Evolutionary conservation across 2,113 vertebrate genomes (phyloP).

Genomic region (Canis aureus): DNA sequence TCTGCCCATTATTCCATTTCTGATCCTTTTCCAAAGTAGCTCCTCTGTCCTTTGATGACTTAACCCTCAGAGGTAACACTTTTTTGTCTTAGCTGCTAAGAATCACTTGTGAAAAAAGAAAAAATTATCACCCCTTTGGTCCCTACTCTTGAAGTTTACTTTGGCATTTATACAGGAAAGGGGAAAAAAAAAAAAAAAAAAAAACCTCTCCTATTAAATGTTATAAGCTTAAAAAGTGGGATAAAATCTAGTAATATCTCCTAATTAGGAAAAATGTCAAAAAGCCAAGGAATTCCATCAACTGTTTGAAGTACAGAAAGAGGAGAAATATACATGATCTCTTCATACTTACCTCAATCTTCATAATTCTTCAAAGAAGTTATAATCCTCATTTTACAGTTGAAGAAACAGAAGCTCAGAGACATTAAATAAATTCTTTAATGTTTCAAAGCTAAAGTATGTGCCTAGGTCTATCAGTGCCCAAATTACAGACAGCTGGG

Average conservation of each 20-base stretch:
- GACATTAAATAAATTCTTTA: background rate
- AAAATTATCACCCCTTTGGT: background rate
- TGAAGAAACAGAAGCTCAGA: background rate
- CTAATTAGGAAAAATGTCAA: background rate
- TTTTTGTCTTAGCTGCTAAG: background rate
- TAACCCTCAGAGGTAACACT: background rate
- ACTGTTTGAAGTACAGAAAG: background rate
- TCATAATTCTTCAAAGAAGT: slow-evolving; percentile 44
- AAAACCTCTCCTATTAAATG: background rate
- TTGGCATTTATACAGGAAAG: background rate
- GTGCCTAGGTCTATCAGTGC: background rate
- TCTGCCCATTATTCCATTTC: background rate
- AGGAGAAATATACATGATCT: background rate
- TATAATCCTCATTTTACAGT: background rate
- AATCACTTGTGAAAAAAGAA: slow-evolving; percentile 6
- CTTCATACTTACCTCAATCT: background rate
- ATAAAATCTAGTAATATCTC: background rate
- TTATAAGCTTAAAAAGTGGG: background rate
- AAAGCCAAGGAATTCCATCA: background rate
- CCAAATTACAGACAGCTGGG: background rate
- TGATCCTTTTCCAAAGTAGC: slow-evolving; percentile 18
- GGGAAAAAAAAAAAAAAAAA: background rate
- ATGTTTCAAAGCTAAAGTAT: slow-evolving; percentile 35
- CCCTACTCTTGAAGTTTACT: background rate
- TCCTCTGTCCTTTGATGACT: slow-evolving; percentile 29